Evolutionary conservation across 2,113 vertebrate species (phyloP).

Genomic region (Daubentonia madagascariensis): DNA sequence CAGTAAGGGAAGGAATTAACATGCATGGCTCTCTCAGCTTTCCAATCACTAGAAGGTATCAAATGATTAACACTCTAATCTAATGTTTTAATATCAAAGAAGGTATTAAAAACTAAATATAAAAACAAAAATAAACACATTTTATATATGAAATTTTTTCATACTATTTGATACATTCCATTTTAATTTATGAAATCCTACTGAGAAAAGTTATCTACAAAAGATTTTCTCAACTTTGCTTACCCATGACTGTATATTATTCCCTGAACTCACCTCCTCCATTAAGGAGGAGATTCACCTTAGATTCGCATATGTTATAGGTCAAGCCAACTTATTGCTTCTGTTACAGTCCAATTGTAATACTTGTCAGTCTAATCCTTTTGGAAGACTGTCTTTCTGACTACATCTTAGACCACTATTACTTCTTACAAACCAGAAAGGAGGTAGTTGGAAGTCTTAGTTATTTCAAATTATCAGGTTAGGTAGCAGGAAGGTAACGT

Average conservation of each 20-base stretch:
- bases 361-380: neutral
- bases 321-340: neutral
- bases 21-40: accelerated
- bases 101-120: neutral
- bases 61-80: neutral
- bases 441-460: neutral
- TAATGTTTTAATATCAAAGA: neutral
- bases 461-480: neutral
- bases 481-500: neutral
- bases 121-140: neutral
- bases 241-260: neutral
- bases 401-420: neutral
- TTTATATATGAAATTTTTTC: neutral
- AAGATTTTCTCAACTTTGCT: neutral
- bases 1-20: neutral
- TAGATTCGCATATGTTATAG: neutral
- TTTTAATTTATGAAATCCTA: neutral
- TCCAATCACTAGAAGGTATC: neutral
- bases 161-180: neutral
- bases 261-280: neutral
- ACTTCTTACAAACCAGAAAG: neutral
- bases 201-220: neutral
- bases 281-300: neutral
- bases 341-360: neutral
- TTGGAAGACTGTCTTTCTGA: neutral